A percentile compares a stretch with the other conserved stretches of the same genome.
These are phyloP conservation scores for Gracilinanus agilis DNA, from an alignment of 2,113 vertebrate genomes.

Conservation along the genomic window DNA sequence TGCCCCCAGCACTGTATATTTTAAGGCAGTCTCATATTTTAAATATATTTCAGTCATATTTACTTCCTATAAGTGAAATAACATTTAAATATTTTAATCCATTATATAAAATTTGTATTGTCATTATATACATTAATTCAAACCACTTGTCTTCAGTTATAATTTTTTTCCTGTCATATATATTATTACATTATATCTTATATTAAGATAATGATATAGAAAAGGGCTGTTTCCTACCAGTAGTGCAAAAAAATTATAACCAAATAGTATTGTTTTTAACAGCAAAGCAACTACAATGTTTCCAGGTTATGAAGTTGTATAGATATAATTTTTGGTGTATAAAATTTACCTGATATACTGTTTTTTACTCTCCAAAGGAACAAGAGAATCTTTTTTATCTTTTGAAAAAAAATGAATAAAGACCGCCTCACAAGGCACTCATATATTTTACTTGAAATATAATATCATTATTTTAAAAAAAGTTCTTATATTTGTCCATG, in stretches of 20 bases:
- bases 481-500: neutral
- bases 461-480: neutral
- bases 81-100: neutral
- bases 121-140: neutral
- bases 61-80: neutral
- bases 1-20: neutral
- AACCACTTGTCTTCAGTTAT: neutral
- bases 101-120: neutral
- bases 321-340: neutral
- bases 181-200: neutral
- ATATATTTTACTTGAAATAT: neutral
- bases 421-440: neutral
- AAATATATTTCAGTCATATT: neutral
- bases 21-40: neutral
- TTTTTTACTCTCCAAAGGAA: neutral
- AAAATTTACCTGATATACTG: neutral
- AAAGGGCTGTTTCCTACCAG: neutral
- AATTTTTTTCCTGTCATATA: neutral
- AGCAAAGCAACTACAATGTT: neutral
- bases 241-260: neutral
- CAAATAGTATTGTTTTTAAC: neutral
- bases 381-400: neutral
- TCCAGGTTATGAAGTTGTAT: neutral
- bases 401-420: neutral
- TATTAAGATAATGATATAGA: neutral